Base-by-base conservation (phyloP, 2,113 vertebrate species). In the Drymodes brunneopygia region DNA sequence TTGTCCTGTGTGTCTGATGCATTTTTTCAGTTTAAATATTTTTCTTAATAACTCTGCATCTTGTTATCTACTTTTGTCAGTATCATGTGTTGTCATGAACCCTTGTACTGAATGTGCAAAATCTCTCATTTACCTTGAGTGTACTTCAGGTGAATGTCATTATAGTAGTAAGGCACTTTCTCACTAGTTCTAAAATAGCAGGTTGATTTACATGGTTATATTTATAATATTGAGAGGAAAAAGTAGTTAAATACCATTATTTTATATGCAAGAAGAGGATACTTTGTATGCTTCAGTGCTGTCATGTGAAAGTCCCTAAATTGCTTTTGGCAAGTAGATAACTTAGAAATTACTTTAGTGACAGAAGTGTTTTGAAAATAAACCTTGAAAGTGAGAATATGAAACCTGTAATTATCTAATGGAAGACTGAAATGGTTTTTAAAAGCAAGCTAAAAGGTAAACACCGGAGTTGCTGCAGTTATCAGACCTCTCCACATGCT, bases 311-410 rank as follows among this genome's bases (percentile, higher is more conserved):
- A 74, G 70, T 94, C 42, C 44, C 47, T 81, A 72, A 91, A 89
- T 81, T 87, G 89, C 81, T 86, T 88, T 94, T 94, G 95, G 83
- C 80, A 91, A 83, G 83, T 64, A 81, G 83, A n/a, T 91, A 84
- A 84, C 50, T 81, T 71, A 56, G 56, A 93, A 88, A 94, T 64
- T 78, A 72, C 51, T 81, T 92, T 70, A 74, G 72, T 84, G 91
- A 86, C 77, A 94, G 83, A 95, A 94, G 38, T 88, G 65, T 93
- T 95, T 94, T 78, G 83, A 94, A 95, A 97, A 89, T 86, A 94
- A 93, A 88, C 74, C 64, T 86, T 57, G 85, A 79, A 96, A 96
- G 73, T 71, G 83, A 89, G 80, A 71, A 47, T 56, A 21, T 40
- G 61, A 88, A 92, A 86, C 83, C 60, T 94, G 82, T 40, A 88